Evolutionary conservation across 2,888 invertebrate species (phyloP).

Genomic region (Napeogenes inachia): DNA sequence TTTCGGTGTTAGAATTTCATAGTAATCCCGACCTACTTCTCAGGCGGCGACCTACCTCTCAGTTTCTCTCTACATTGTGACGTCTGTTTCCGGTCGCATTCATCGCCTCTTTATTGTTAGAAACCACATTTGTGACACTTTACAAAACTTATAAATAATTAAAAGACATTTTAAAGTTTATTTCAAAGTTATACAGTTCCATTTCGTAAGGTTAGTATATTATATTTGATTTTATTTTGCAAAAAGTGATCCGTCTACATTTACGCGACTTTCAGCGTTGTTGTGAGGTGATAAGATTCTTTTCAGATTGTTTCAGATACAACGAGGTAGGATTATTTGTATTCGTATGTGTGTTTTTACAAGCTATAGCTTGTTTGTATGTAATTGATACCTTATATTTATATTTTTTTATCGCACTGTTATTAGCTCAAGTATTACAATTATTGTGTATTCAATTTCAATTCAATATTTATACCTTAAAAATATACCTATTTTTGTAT

Average conservation of each 20-base stretch:
- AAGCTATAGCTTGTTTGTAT: conserved; percentile 17
- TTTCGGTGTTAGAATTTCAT: too few relatives aligned
- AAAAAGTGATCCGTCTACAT: not conserved
- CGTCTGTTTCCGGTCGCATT: conserved; percentile 11
- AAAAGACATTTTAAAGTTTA: not conserved
- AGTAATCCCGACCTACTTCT: too few relatives aligned
- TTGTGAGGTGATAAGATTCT: not conserved
- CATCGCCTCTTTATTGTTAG: conserved; percentile 21
- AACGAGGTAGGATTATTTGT: too few relatives aligned
- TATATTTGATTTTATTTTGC: not conserved
- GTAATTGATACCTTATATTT: conserved; percentile 28
- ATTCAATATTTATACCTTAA: not conserved
- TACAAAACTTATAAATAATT: not conserved
- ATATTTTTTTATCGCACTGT: not conserved
- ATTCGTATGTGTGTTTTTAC: not conserved
- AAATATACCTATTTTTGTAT: too few relatives aligned
- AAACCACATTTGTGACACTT: conserved; percentile 13
- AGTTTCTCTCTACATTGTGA: too few relatives aligned
- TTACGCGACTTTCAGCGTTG: not conserved
- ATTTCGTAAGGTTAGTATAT: not conserved
- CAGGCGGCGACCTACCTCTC: too few relatives aligned
- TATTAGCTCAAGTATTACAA: not conserved
- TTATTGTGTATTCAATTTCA: too few relatives aligned
- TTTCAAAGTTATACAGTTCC: not conserved
- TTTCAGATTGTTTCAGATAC: too few relatives aligned